phyloP scores from a whole-genome alignment of 2,113 vertebrate genomes.

The Grus americana region DNA sequence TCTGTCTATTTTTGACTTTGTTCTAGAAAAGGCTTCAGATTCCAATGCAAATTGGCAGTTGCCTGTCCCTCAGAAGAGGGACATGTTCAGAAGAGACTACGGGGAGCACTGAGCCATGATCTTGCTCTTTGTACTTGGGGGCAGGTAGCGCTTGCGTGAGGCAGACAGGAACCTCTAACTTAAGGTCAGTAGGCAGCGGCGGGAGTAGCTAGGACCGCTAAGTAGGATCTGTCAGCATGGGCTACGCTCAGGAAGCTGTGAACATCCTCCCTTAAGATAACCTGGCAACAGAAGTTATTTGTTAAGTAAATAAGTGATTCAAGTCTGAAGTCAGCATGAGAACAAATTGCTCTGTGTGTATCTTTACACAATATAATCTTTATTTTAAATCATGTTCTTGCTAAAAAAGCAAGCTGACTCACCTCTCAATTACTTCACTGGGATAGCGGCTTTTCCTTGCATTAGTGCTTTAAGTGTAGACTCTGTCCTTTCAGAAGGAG shows the following conservation, averaged over 20 bases:
- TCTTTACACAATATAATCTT: neutral
- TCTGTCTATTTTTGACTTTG: neutral
- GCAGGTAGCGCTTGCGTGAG: neutral
- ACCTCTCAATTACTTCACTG: neutral
- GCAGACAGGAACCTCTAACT: neutral
- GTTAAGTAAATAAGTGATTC: neutral
- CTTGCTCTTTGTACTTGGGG: neutral
- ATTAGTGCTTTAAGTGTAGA: neutral
- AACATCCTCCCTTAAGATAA: neutral
- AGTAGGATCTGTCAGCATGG: neutral
- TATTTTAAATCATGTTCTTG: neutral
- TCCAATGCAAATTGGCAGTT: neutral
- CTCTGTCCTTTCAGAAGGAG: neutral
- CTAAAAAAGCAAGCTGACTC: neutral
- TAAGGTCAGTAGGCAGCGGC: neutral
- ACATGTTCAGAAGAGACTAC: neutral
- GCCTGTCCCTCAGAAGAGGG: neutral
- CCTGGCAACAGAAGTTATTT: no score
- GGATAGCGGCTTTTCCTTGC: neutral
- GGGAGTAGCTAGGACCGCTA: neutral
- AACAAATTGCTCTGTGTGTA: neutral
- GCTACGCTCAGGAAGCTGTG: neutral
- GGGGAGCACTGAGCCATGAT: accelerated
- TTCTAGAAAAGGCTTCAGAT: neutral
- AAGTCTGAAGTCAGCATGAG: neutral